Percentiles rank a stretch among this genome's conserved stretches.
These are phyloP conservation scores for Azorinus chamasolen DNA, from an alignment of 2,888 invertebrate genomes.

Conservation along the genomic window DNA sequence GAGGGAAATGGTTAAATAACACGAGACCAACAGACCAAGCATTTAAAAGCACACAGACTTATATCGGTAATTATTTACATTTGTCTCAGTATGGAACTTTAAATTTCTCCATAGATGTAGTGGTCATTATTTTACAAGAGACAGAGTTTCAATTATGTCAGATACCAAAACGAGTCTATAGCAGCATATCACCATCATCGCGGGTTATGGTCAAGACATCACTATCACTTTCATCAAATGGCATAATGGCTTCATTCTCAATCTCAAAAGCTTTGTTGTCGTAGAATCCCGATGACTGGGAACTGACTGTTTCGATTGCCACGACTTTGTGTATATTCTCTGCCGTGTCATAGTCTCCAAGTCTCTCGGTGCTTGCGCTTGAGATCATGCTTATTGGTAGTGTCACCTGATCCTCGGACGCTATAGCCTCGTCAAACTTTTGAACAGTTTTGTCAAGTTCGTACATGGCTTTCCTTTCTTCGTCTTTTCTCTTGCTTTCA, in stretches of 20 bases:
- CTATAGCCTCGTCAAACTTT: slow-evolving; percentile 13
- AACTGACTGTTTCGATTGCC: slow-evolving; percentile 1
- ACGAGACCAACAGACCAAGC: too few relatives aligned
- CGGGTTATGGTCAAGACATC: background rate
- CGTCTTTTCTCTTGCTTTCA: background rate
- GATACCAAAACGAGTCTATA: too few relatives aligned
- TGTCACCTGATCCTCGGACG: background rate
- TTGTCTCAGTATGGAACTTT: too few relatives aligned
- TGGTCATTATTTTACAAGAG: too few relatives aligned
- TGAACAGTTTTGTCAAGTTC: slow-evolving; percentile 45
- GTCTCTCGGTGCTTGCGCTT: too few relatives aligned
- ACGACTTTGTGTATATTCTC: background rate
- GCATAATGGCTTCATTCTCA: slow-evolving; percentile 15
- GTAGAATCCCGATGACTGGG: background rate
- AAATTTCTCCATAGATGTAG: too few relatives aligned
- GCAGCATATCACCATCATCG: too few relatives aligned
- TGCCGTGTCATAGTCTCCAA: background rate
- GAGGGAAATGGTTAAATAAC: too few relatives aligned
- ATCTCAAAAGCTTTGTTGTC: slow-evolving; percentile 27
- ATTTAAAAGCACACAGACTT: too few relatives aligned
- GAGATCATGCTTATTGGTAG: background rate
- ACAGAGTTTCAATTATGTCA: too few relatives aligned
- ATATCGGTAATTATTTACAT: too few relatives aligned
- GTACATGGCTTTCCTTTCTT: slow-evolving; percentile 41
- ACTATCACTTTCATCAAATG: slow-evolving; percentile 24